Evolutionary conservation across 2,113 vertebrate genomes (phyloP).

Genomic region (Hyaena hyaena): DNA sequence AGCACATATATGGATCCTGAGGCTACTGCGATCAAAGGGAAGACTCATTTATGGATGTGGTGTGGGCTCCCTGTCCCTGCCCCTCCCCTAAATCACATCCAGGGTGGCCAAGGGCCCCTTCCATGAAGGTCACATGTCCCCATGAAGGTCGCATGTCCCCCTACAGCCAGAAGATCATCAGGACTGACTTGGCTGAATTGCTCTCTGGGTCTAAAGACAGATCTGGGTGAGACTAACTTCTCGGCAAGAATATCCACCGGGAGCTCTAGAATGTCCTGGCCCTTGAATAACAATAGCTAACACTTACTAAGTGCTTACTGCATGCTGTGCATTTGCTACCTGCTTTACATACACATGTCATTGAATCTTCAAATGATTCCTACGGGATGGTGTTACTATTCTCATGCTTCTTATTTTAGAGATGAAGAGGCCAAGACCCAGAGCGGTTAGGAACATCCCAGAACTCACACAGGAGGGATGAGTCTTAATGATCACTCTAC

Average conservation of each 20-base stretch:
- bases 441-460: background rate
- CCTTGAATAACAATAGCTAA: background rate
- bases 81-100: background rate
- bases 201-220: background rate
- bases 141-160: background rate
- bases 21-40: conserved; percentile 31
- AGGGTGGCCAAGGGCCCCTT: background rate
- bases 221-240: background rate
- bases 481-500: background rate
- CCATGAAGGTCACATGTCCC: background rate
- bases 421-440: background rate
- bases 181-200: background rate
- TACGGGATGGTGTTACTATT: no score
- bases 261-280: background rate
- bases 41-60: conserved; percentile 15
- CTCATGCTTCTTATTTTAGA: background rate
- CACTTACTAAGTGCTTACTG: background rate
- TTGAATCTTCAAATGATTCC: background rate
- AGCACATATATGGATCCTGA: background rate
- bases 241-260: background rate
- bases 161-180: background rate
- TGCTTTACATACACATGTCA: background rate
- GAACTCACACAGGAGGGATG: background rate
- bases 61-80: background rate
- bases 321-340: background rate